Percentiles rank a stretch among this genome's conserved stretches.
Evolutionary conservation across 2,113 vertebrate species (phyloP).

Genomic region (Tragelaphus strepsiceros): DNA sequence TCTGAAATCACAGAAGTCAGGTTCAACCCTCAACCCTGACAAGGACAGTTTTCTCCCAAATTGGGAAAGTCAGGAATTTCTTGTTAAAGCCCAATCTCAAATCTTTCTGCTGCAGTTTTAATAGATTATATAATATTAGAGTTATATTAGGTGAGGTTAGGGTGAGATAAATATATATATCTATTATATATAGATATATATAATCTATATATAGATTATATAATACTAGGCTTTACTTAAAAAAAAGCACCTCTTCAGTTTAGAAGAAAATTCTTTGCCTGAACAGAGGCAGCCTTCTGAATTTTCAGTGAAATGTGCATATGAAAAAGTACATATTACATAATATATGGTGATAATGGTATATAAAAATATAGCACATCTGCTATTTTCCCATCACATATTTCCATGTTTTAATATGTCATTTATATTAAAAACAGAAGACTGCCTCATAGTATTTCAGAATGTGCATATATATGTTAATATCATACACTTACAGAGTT

Average conservation of each 20-base stretch:
- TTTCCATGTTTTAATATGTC: conserved; percentile 58
- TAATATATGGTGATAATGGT: neutral
- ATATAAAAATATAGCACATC: neutral
- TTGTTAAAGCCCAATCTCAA: neutral
- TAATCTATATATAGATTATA: neutral
- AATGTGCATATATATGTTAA: conserved; percentile 11
- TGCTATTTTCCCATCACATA: neutral
- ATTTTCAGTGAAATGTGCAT: conserved; percentile 36
- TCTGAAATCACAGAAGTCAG: neutral
- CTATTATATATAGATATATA: too few relatives aligned
- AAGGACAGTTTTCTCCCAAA: neutral
- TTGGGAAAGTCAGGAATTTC: neutral
- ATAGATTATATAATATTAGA: neutral
- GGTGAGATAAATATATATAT: too few relatives aligned
- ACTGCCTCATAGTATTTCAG: neutral
- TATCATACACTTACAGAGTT: neutral
- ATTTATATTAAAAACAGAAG: conserved; percentile 52
- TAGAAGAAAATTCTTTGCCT: conserved; percentile 20
- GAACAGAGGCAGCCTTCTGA: neutral
- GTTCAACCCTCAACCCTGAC: neutral
- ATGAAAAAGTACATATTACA: conserved; percentile 1
- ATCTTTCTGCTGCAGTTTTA: neutral
- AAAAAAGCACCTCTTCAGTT: neutral
- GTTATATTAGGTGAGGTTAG: neutral
- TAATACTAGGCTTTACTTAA: conserved; percentile 13